Evolutionary conservation across 2,113 vertebrate genomes (phyloP).

Genomic region (Trichechus manatus): DNA sequence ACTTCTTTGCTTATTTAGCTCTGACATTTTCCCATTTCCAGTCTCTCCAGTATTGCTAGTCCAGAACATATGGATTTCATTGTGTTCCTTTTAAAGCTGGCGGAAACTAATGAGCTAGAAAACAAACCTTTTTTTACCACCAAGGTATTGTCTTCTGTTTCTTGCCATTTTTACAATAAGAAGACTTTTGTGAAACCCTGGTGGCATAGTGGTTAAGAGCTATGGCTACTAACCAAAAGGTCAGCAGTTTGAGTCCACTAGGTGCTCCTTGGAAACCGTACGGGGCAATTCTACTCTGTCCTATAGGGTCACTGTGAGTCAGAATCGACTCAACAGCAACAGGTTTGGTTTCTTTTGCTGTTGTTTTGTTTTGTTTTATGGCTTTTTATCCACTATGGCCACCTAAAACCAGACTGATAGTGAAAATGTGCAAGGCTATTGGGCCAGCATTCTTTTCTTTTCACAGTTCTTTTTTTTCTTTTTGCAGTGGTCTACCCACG

Average conservation of each 20-base stretch:
- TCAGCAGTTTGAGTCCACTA: too few species aligned
- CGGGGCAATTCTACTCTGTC: too few species aligned
- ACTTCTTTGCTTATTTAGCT: neutral
- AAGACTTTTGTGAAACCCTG: neutral
- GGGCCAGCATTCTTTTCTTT: neutral
- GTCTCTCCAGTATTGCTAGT: neutral
- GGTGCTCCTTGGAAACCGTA: too few species aligned
- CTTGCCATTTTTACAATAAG: neutral
- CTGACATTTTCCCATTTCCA: neutral
- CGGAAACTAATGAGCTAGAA: slow-evolving; percentile 18
- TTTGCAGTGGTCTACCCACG: neutral
- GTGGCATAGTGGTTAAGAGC: too few species aligned
- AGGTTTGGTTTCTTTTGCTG: too few species aligned
- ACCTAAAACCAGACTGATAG: neutral
- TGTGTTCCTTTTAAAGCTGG: neutral
- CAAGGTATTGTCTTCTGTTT: neutral
- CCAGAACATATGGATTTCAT: neutral
- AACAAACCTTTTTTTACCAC: neutral
- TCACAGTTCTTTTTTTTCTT: neutral
- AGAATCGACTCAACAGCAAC: too few species aligned
- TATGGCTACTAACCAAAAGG: too few species aligned
- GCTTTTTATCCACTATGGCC: neutral
- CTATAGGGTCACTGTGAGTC: too few species aligned
- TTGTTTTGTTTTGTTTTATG: too few species aligned
- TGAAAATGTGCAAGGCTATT: neutral